Evolutionary conservation across 2,113 vertebrate species (phyloP).

Genomic region (Oreochromis niloticus): DNA sequence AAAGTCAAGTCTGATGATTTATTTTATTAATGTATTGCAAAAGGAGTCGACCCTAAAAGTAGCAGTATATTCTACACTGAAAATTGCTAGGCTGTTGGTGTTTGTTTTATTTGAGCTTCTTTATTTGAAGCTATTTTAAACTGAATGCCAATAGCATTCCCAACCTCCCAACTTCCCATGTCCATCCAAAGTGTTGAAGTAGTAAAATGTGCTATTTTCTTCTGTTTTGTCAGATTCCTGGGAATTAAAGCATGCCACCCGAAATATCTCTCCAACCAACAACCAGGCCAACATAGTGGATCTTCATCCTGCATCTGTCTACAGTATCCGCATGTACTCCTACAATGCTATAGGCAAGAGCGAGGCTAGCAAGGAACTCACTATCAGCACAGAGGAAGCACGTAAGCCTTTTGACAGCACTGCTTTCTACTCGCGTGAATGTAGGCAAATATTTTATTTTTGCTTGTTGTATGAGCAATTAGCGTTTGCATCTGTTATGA

Average conservation of each 20-base stretch:
- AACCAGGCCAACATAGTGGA: constrained; percentile 98
- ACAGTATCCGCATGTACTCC: constrained; percentile 98
- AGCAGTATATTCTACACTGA: neutral
- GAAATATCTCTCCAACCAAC: constrained; percentile 96
- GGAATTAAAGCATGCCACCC: constrained; percentile 94
- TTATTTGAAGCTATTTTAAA: neutral
- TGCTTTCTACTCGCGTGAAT: neutral
- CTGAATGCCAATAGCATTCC: neutral
- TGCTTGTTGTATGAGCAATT: neutral
- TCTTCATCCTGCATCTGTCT: constrained; percentile 91
- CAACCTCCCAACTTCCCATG: neutral
- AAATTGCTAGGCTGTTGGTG: neutral
- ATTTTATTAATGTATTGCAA: neutral
- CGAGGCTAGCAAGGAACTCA: constrained; percentile 95
- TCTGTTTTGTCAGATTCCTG: constrained; percentile 78
- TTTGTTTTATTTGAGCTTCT: neutral
- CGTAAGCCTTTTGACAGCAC: constrained; percentile 69
- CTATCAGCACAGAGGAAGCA: constrained; percentile 94
- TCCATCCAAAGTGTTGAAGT: neutral
- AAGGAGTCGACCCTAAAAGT: neutral
- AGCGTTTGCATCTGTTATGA: neutral
- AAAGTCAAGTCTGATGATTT: neutral
- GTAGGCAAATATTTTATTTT: neutral
- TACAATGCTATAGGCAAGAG: constrained; percentile 96
- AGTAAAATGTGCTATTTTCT: neutral